Evolutionary conservation across 64 coral and sea anemone species (phyloP), one percentile per base, ranked within the genome.

Genomic region (Stichodactyla mertensii): DNA sequence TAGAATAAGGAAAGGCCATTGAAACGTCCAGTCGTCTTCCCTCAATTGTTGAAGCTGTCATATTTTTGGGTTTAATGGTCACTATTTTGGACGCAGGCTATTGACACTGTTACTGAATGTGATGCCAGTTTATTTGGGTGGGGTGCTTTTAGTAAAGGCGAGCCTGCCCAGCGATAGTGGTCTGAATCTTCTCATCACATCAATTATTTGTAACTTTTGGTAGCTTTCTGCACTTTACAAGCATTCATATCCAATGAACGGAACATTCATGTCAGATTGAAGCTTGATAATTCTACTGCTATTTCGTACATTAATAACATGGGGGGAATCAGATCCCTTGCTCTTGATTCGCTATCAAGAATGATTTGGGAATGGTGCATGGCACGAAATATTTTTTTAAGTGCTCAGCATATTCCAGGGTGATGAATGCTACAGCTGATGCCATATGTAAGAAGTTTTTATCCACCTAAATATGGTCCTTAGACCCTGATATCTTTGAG

Each of bases 101-200:
- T 84, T 60, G 55, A 84, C 55, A 7, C 61, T 6, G 6, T 84
- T 19, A 84, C 61, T 59, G 83, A 26, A 84, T 84, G 52, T 56
- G 82, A 84, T 57, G 82, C 82, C 12, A 94, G 92, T 77, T 19
- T 89, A 22, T 8, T 52, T 19, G 88, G 88, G 14, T 90, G 92
- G 92, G 86, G 92, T 54, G 88, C 85, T 6, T 27, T 57, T 66
- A 62, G 87, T 54, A 4, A 16, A 66, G 16, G 51, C 18, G 36
- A 83, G 51, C 10, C 83, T 36, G 62, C 84, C 13, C 23, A 59
- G 0, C 84, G 88, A 6, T 13, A 22, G 16, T 84, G 55, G 83
- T 60, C 83, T 16, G 3, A 18, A 59, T 5, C n/a, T 28, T 23
- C 7, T 9, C 7, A 83, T 58, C 53, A 55, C 52, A 83, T 83